phyloP scores from a whole-genome alignment of 1,140 invertebrate species.

The Heliconius hermathena region DNA sequence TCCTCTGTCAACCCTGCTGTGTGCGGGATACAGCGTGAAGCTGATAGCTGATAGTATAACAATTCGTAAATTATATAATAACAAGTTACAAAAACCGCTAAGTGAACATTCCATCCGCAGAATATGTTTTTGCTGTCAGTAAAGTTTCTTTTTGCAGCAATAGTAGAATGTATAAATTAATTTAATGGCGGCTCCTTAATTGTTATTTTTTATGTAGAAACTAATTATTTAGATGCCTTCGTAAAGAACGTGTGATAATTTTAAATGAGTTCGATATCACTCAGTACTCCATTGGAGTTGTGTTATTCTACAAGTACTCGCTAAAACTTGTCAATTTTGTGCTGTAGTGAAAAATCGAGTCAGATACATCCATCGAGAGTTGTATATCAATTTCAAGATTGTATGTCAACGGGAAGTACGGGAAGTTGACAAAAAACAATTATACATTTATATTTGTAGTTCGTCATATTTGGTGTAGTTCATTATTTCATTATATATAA shows the following conservation, averaged over 20 bases:
- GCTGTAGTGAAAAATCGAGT: too few species aligned
- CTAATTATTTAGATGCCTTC: constrained; percentile 19
- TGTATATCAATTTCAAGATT: too few species aligned
- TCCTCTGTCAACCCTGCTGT: too few species aligned
- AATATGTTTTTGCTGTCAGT: background rate
- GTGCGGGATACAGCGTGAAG: too few species aligned
- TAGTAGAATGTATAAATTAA: constrained; percentile 39
- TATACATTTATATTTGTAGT: too few species aligned
- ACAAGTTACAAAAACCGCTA: background rate
- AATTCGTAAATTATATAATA: too few species aligned
- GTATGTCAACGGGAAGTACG: background rate
- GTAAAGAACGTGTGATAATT: constrained; percentile 16
- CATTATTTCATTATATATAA: too few species aligned
- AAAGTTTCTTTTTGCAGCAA: background rate
- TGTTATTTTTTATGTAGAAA: constrained; percentile 10
- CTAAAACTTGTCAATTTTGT: background rate
- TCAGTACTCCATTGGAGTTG: background rate
- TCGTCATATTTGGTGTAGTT: too few species aligned
- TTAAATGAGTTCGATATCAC: constrained; percentile 17
- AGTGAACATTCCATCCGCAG: background rate
- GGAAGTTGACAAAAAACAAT: too few species aligned
- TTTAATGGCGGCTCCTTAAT: constrained; percentile 39
- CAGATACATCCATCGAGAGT: too few species aligned
- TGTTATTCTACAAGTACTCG: background rate
- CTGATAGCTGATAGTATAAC: too few species aligned